A percentile compares a stretch with the other conserved stretches of the same genome.
These are phyloP conservation scores for Protodeltote pygarga DNA, from an alignment of 2,888 invertebrate genomes.

Conservation along the genomic window DNA sequence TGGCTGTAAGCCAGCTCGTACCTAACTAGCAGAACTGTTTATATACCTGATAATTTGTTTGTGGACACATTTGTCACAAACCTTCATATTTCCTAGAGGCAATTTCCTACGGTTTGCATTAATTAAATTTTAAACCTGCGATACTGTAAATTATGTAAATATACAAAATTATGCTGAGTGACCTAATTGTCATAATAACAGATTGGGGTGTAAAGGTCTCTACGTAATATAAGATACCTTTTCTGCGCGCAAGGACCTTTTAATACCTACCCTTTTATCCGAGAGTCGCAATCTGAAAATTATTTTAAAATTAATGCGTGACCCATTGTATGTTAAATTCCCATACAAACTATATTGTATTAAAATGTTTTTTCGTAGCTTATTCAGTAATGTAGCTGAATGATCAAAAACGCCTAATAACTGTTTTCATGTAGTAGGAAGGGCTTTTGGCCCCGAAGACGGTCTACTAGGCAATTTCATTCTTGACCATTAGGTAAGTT, in stretches of 20 bases:
- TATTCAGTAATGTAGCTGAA: too few relatives aligned
- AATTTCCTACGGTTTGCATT: too few relatives aligned
- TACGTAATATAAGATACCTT: constrained; percentile 21
- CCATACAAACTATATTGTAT: too few relatives aligned
- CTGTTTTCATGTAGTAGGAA: constrained; percentile 8
- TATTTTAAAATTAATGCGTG: constrained; percentile 16
- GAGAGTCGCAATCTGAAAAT: constrained; percentile 19
- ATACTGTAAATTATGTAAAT: not conserved
- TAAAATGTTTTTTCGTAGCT: too few relatives aligned
- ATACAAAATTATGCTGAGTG: constrained; percentile 9
- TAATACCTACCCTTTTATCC: constrained; percentile 38
- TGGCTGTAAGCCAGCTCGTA: constrained; percentile 61
- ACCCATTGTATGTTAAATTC: constrained; percentile 6
- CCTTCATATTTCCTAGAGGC: not conserved
- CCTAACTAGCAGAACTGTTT: constrained; percentile 42
- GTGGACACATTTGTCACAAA: constrained; percentile 5
- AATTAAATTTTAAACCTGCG: too few relatives aligned
- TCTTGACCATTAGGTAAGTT: too few relatives aligned
- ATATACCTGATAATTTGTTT: constrained; percentile 36
- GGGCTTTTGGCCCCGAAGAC: not conserved
- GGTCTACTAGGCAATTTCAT: constrained; percentile 12
- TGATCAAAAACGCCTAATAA: constrained; percentile 2
- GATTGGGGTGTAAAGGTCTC: not conserved
- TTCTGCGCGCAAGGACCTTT: constrained; percentile 34
- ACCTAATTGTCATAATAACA: constrained; percentile 16